A percentile compares a stretch with the other conserved stretches of the same genome.
These are phyloP conservation scores for Bolborhynchus lineola DNA, from an alignment of 2,113 vertebrate genomes.

Conservation along the genomic window DNA sequence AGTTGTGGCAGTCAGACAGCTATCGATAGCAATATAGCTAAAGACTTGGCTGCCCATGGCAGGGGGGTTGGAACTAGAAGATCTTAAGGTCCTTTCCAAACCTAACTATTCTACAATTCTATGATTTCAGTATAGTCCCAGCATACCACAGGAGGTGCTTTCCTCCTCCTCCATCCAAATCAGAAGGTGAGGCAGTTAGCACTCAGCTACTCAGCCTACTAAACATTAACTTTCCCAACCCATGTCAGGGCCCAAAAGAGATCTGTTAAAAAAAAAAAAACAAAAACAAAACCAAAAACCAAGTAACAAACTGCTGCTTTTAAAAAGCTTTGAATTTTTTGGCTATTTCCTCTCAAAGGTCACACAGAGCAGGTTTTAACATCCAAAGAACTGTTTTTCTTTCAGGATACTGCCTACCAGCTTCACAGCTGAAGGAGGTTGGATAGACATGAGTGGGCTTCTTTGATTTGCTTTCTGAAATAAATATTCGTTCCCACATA, in stretches of 20 bases:
- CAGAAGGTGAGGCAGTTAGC: background rate
- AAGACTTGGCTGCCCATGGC: background rate
- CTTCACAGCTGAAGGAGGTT: slow-evolving; percentile 29
- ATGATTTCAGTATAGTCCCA: background rate
- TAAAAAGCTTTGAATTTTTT: background rate
- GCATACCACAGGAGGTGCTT: background rate
- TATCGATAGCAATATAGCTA: rapidly evolving
- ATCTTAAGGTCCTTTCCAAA: too few species aligned
- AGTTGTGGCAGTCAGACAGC: background rate
- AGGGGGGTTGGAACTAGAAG: too few species aligned
- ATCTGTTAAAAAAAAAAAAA: background rate
- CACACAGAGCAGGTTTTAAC: background rate
- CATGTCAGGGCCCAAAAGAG: background rate
- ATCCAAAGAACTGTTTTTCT: background rate
- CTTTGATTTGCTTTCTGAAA: slow-evolving; percentile 30
- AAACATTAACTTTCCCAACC: background rate
- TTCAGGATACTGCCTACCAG: background rate
- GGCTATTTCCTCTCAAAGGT: background rate
- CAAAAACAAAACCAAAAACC: background rate
- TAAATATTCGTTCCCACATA: slow-evolving; percentile 38
- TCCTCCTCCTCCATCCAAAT: background rate
- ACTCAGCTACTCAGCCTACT: background rate
- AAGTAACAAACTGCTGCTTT: background rate
- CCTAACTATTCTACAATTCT: too few species aligned
- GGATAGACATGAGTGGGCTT: slow-evolving; percentile 8